Base-by-base conservation (phyloP, 2,888 invertebrate species). In the Sinodicranocentrus sp. region DNA sequence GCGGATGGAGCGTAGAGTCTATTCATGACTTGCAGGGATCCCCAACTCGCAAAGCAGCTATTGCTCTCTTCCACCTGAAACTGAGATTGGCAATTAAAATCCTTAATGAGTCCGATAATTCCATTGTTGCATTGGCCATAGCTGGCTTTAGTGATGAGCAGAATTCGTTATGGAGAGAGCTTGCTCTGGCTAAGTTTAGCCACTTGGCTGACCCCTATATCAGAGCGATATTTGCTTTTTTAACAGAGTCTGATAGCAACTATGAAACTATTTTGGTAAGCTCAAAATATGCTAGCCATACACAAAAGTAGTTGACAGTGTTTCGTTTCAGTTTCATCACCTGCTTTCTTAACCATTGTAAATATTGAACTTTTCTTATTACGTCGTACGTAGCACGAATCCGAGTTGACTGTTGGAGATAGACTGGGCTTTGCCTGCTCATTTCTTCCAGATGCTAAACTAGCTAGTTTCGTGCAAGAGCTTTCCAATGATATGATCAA, bases 131-230 rank as follows among this genome's bases (percentile, higher is more conserved):
- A 54, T 87, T 88, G 87, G 87, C 87, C 25, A 87, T 92, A 84
- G 89, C 91, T 87, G 93, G 97, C n/a, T 97, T 95, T 90, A 95
- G 95, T 68, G 96, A 96, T 88, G 96, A 97, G 90, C 94, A 94
- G 67, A 94, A 93, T 88, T 94, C 94, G 23, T 92, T 95, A 89
- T 98, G 95, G 96, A 93, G 94, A 80, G 94, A 93, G 91, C 93
- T 95, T 78, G 95, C 96, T 88, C 91, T 94, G 0, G 92, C 91
- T 54, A 94, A 96, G n/a, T 93, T 94, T 88, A 92, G 93, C 21
- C 95, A 95, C 90, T 92, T 98, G 71, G 93, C 93, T n/a, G 96
- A 97, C 92, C 95, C 98, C 0, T 97, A 98, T 91, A 93, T 98
- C 85, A 93, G 96, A 89, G 96, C 96, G 5, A 94, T 97, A 90